Conservation (phyloP, 2,888 invertebrate species). For the Clepsis dumicolana region DNA sequence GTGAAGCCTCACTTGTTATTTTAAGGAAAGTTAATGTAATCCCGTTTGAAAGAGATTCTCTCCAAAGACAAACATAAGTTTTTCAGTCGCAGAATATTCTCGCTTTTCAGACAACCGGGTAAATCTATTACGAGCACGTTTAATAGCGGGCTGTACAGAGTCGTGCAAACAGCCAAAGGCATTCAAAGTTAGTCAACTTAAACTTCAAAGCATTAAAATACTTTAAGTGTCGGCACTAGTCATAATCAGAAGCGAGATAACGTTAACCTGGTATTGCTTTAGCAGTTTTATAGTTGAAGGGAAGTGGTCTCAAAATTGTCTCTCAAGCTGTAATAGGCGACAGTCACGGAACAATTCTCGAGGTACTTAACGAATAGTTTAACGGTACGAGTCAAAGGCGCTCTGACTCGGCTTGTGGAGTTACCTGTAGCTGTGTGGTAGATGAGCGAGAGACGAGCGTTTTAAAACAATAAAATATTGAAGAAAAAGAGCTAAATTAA, state of each 20-base stretch:
- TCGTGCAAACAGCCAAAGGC: slow-evolving; percentile 14
- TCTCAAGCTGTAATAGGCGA: slow-evolving; percentile 58
- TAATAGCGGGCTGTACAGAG: not conserved
- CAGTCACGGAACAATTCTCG: slow-evolving; percentile 56
- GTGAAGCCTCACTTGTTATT: not conserved
- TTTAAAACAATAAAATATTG: too few relatives aligned
- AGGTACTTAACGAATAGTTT: slow-evolving; percentile 64
- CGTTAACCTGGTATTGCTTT: slow-evolving; percentile 45
- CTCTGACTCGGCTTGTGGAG: slow-evolving; percentile 46
- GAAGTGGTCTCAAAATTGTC: slow-evolving; percentile 59
- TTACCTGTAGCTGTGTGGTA: slow-evolving; percentile 39
- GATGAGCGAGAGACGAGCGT: slow-evolving; percentile 2
- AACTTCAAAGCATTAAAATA: slow-evolving; percentile 41
- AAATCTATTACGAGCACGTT: slow-evolving; percentile 1
- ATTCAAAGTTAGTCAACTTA: slow-evolving; percentile 10
- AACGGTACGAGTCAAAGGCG: slow-evolving; percentile 55
- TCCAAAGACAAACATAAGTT: not conserved
- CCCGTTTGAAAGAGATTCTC: not conserved
- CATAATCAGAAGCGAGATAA: slow-evolving; percentile 42
- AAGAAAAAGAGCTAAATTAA: too few relatives aligned
- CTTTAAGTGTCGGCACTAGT: slow-evolving; percentile 32
- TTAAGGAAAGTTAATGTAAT: slow-evolving; percentile 2
- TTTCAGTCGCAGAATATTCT: not conserved
- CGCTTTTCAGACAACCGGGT: slow-evolving; percentile 2
- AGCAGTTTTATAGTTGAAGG: slow-evolving; percentile 51